Conservation (phyloP, 53 echinoderm and acorn worm genomes). For the Astropecten irregularis region DNA sequence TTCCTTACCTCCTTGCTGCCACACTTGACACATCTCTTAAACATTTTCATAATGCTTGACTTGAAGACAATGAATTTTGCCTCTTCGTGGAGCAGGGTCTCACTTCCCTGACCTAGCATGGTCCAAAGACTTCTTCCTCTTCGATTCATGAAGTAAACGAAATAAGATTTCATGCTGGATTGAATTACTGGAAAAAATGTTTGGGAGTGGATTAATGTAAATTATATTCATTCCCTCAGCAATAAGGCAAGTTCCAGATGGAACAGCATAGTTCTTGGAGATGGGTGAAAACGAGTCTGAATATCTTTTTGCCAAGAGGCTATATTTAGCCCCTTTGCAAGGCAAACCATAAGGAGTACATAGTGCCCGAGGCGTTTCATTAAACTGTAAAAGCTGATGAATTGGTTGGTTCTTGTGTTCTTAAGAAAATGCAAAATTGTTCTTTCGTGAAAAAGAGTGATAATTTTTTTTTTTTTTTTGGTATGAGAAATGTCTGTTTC, state of each 20-base stretch:
- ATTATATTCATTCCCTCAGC: slow-evolving; percentile 78
- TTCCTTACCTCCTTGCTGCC: neutral
- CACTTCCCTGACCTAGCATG: no score
- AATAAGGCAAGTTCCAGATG: slow-evolving; percentile 35
- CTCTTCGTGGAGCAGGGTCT: neutral
- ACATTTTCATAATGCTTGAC: no score
- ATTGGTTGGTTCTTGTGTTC: slow-evolving; percentile 36
- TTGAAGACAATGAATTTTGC: slow-evolving; percentile 1
- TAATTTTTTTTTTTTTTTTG: slow-evolving; percentile 68
- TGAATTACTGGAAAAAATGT: no score
- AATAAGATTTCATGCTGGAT: no score
- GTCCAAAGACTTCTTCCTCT: no score
- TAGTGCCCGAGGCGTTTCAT: slow-evolving; percentile 63
- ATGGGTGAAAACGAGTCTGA: neutral
- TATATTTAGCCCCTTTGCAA: no score
- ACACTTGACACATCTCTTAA: neutral
- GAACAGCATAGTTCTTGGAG: neutral
- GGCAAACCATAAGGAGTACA: slow-evolving; percentile 64
- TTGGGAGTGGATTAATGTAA: slow-evolving; percentile 54
- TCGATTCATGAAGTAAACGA: no score
- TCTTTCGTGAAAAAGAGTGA: slow-evolving; percentile 64
- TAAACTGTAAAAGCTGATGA: slow-evolving; percentile 52
- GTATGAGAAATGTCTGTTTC: no score
- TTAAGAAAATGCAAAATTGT: slow-evolving; percentile 43
- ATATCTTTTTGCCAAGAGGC: slow-evolving; percentile 65